Base-by-base conservation (phyloP, 2,797 vertebrate species). In the Salmo trutta region DNA sequence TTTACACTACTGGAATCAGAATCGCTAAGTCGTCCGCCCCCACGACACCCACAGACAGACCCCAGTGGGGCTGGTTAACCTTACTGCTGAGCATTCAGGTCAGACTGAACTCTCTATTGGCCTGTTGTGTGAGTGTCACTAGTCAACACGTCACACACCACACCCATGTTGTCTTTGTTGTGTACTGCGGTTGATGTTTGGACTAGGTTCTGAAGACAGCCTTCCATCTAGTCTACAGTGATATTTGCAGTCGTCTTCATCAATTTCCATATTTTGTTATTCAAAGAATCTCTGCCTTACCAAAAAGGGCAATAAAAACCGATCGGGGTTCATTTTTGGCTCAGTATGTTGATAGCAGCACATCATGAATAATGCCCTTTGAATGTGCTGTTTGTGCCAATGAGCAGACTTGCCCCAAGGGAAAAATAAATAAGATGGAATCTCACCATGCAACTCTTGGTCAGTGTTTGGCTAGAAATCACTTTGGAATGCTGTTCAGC, bases 1-100 rank as follows among this genome's bases (percentile, higher is more conserved):
- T 89, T 89, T 89, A 71, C 29, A n/a, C 21, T 33, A 4, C 4
- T 14, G 29, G 27, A 31, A 12, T 19, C 27, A 68, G 27, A 33
- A 64, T 64, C 59, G 3, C 59, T 64, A 27, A 62, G 21, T 10
- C 8, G 19, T 4, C 59, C 59, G 1, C 16, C 19, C 41, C 59
- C 21, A 14, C n/a, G 59, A 10, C 7, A 24, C 59, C 59, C 59
- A 64, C 59, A 47, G 41, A 47, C 41, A 64, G 59, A 24, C 1
- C 56, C 59, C 59, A 12, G 27, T 21, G 2, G 21, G 59, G n/a
- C 59, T 19, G 16, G 29, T 17, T 68, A 47, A 33, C 29, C 31
- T 68, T 33, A 19, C 66, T 19, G 10, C 29, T 33, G 27, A 68
- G 66, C 17, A 68, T 68, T 5, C 66, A 19, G 66, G 3, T 17